Base-by-base conservation (phyloP, 2,888 invertebrate genomes). In the Drosophila cognata region DNA sequence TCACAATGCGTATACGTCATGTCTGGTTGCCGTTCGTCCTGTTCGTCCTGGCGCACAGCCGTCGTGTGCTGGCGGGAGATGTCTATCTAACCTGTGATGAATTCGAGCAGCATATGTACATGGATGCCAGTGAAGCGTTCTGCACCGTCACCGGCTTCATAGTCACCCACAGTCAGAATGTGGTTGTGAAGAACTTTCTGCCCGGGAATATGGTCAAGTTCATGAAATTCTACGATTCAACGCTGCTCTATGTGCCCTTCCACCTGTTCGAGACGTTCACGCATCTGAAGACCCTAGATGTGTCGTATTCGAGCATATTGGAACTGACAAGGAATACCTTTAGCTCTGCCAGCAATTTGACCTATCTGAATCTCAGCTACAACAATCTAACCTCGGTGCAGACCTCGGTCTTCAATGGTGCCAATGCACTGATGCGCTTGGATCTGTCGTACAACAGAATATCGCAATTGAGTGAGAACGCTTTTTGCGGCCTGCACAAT, bases 151-250 rank as follows among this genome's bases (percentile, higher is more conserved):
- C 92, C 25, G 91, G 92, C 0, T 91, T 93, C 28, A 90, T 86
- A 25, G 92, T 92, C n/a, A 92, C 91, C 0, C 93, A 93, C 67
- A 92, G 91, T 65, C 92, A 93, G 67, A 91, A 91, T 70, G 84
- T 93, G 4, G 91, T 92, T 67, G 88, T 93, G 29, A 87, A 90
- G 35, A 84, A 89, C 36, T 90, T 92, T 70, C 63, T 81, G 6
- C 86, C 84, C 36, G 89, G 91, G 0, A 91, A 92, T 52, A 84
- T 88, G 81, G 92, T 92, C 7, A 92, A 91, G 76, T 92, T 92
- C 67, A 92, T 93, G 91, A 93, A 93, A 63, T 93, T 93, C 79
- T 93, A 93, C 72, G 92, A 93, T 21, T 93, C 93, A 0, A 81
- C 90, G 8, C 59, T 93, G 58, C 78, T 92, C 57, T 93, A 92